A percentile compares a stretch with the other conserved stretches of the same genome.
Conservation (phyloP, 2,113 vertebrate genomes). For the Aythya baeri region DNA sequence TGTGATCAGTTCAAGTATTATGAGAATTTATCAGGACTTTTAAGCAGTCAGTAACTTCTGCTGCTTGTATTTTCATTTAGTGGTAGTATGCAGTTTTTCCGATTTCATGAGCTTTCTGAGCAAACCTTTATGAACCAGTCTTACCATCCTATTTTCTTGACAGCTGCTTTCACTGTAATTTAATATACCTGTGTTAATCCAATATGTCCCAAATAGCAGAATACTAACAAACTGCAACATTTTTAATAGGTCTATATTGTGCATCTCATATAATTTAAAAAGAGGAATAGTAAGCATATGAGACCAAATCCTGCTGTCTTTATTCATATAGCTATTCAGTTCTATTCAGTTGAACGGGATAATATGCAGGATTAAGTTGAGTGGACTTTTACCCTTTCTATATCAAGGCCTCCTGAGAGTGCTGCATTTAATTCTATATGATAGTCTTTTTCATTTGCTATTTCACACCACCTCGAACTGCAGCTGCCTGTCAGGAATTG, state of each 20-base stretch:
- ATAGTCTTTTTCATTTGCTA: constrained; percentile 43
- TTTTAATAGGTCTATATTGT: not conserved
- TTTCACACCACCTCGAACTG: constrained; percentile 58
- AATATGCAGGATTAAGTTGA: constrained; percentile 39
- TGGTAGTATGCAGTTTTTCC: not conserved
- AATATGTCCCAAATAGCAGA: not conserved
- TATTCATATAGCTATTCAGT: not conserved
- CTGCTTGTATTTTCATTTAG: not conserved
- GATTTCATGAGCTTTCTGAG: not conserved
- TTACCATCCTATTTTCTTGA: not conserved
- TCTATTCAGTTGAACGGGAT: not conserved
- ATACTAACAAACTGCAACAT: not conserved
- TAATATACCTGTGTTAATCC: not conserved
- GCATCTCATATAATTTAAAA: not conserved
- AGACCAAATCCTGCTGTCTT: not conserved
- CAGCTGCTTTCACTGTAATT: not conserved
- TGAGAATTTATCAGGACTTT: not conserved
- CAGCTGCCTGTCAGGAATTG: constrained; percentile 57
- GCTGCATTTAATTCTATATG: constrained; percentile 41
- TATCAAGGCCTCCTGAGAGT: constrained; percentile 23
- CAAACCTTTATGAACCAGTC: not conserved
- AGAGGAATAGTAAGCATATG: not conserved
- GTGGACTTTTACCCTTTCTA: constrained; percentile 26
- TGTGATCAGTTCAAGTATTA: not conserved
- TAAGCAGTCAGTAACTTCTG: not conserved